Evolutionary conservation across 2,113 vertebrate genomes (phyloP).

Genomic region (Etheostoma cragini): DNA sequence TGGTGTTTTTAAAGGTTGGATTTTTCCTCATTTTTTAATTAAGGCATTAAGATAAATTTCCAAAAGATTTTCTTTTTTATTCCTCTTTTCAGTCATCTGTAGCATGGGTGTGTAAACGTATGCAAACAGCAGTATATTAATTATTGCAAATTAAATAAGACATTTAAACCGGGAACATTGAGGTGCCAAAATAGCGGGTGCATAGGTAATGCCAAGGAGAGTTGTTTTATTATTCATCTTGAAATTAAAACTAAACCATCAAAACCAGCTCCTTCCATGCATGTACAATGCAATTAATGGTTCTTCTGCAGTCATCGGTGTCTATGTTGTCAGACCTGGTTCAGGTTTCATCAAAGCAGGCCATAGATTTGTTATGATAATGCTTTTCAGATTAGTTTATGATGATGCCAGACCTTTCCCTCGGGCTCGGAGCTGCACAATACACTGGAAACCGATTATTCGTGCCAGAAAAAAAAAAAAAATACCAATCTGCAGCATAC

Average conservation of each 20-base stretch:
- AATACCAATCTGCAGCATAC: slow-evolving; percentile 65
- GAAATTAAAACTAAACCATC: slow-evolving; percentile 7
- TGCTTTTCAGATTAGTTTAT: slow-evolving; percentile 71
- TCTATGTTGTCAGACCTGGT: slow-evolving; percentile 48
- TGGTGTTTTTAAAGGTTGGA: too few species aligned
- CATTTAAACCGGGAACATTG: not conserved
- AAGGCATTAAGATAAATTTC: too few species aligned
- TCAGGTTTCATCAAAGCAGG: slow-evolving; percentile 52
- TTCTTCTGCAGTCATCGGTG: slow-evolving; percentile 32
- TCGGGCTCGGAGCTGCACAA: slow-evolving; percentile 47
- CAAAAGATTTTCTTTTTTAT: too few species aligned
- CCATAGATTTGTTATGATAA: slow-evolving; percentile 60
- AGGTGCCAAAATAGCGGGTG: not conserved
- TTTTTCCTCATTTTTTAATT: too few species aligned
- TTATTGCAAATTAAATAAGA: not conserved
- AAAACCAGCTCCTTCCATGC: slow-evolving; percentile 11
- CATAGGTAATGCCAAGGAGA: not conserved
- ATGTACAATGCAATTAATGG: slow-evolving; percentile 43
- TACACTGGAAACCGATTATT: slow-evolving; percentile 66
- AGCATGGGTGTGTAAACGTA: too few species aligned
- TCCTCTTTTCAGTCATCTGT: too few species aligned
- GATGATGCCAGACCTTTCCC: slow-evolving; percentile 55
- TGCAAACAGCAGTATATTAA: not conserved
- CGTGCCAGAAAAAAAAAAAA: slow-evolving; percentile 60
- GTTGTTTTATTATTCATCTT: slow-evolving; percentile 23